Evolutionary conservation across 2,797 vertebrate genomes (phyloP).

Genomic region (Yasuhikotakia modesta): DNA sequence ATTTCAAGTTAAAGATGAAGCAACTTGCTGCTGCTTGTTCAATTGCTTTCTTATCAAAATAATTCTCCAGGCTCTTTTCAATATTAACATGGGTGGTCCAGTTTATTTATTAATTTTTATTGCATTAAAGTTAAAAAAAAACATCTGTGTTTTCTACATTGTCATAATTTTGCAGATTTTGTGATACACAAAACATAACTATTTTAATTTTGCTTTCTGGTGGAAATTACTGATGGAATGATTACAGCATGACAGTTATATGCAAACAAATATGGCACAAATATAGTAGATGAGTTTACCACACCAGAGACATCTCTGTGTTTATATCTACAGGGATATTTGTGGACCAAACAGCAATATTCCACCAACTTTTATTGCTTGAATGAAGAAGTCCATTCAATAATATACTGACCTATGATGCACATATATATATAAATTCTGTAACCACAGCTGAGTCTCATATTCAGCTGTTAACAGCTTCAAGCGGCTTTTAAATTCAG

Average conservation of each 20-base stretch:
- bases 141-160: background rate
- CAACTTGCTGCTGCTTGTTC: conserved; percentile 3
- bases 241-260: background rate
- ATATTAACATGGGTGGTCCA: conserved; percentile 31
- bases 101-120: conserved; percentile 23
- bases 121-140: background rate
- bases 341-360: background rate
- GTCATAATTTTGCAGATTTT: background rate
- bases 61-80: conserved; percentile 16
- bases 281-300: background rate
- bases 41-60: conserved; percentile 21
- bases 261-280: conserved; percentile 16
- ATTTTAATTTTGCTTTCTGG: conserved; percentile 14
- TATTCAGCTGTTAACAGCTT: conserved; percentile 21
- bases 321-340: conserved; percentile 9
- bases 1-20: background rate
- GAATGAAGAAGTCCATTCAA: background rate
- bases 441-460: background rate
- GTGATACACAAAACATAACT: conserved; percentile 4
- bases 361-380: background rate
- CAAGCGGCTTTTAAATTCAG: conserved; percentile 5
- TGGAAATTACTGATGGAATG: conserved; percentile 17
- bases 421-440: background rate
- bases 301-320: background rate
- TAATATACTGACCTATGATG: conserved; percentile 9